Percentiles rank a stretch among this genome's conserved stretches.
Conservation (phyloP, 1,140 invertebrate genomes). For the Akabosia matsudoensis region DNA sequence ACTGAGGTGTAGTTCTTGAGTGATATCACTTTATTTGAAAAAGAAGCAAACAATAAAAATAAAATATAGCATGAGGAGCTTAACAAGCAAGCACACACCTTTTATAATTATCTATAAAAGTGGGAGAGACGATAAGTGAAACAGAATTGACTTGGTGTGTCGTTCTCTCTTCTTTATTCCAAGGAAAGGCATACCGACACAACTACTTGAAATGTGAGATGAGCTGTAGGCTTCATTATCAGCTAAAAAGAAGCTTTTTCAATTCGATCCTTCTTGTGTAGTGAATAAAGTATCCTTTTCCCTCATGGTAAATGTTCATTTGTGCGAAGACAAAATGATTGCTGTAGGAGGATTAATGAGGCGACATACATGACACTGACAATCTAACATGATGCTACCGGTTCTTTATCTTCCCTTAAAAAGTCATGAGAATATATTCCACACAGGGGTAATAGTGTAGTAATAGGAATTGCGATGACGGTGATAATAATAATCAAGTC, state of each 20-base stretch:
- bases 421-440: background rate
- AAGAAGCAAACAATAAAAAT: background rate
- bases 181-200: background rate
- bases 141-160: background rate
- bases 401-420: conserved; percentile 22
- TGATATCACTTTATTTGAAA: background rate
- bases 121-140: background rate
- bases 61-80: background rate
- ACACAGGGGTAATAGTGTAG: background rate
- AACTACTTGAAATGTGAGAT: background rate
- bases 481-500: background rate
- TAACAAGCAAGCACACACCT: background rate
- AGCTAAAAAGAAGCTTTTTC: background rate
- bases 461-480: background rate
- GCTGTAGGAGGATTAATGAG: conserved; percentile 23
- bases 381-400: conserved; percentile 1
- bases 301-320: background rate
- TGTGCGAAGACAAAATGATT: conserved; percentile 5
- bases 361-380: conserved; percentile 23
- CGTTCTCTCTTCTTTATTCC: background rate
- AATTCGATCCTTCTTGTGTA: background rate
- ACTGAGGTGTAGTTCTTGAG: background rate
- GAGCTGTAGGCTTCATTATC: background rate
- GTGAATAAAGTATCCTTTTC: background rate
- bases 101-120: background rate